Percentiles rank a stretch among this genome's conserved stretches.
Evolutionary conservation across 2,113 vertebrate genomes (phyloP).

Genomic region (Scomber colias): DNA sequence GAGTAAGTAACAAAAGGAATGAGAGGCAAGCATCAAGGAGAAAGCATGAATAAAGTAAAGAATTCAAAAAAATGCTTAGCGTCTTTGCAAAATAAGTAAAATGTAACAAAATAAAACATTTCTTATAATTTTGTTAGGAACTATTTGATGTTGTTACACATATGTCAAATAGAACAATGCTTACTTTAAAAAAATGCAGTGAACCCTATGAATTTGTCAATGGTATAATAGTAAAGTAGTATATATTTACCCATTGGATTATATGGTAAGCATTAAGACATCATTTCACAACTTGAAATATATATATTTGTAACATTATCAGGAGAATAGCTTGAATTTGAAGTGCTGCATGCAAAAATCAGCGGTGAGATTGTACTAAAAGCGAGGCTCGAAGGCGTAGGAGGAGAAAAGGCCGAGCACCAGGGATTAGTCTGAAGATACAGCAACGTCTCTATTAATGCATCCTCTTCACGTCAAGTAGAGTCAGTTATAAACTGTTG

Average conservation of each 20-base stretch:
- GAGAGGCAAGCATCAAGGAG: constrained; percentile 22
- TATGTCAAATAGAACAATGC: background rate
- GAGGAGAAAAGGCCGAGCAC: background rate
- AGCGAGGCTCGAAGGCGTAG: background rate
- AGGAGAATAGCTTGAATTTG: background rate
- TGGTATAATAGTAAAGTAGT: no score
- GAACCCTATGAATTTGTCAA: no score
- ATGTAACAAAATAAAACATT: no score
- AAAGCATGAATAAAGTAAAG: background rate
- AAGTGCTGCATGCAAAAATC: constrained; percentile 18
- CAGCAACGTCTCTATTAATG: constrained; percentile 30
- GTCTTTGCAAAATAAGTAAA: no score
- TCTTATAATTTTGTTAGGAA: background rate
- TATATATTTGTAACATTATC: constrained; percentile 4
- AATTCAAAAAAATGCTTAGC: background rate
- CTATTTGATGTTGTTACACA: background rate
- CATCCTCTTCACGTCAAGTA: constrained; percentile 34
- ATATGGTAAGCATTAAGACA: background rate
- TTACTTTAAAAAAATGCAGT: background rate
- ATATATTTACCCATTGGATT: background rate
- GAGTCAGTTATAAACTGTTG: background rate
- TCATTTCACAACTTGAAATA: background rate
- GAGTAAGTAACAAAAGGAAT: background rate
- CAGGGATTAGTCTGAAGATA: constrained; percentile 12
- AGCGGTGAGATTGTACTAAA: background rate